Conservation (phyloP, 2,113 vertebrate genomes). For the Capra hircus region DNA sequence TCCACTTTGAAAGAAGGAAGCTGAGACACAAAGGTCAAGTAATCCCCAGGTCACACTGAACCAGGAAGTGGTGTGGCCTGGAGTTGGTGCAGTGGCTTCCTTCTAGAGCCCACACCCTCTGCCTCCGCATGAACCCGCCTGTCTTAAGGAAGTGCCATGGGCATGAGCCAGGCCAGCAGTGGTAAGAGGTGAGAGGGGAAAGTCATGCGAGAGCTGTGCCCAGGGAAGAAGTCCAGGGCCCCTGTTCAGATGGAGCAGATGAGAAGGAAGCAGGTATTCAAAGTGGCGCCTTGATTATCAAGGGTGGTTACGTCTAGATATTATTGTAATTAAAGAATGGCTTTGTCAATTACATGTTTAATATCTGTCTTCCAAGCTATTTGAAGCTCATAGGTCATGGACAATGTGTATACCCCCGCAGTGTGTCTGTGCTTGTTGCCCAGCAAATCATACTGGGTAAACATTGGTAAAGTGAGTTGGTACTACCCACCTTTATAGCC, state of each 20-base stretch:
- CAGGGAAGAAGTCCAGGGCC: not conserved
- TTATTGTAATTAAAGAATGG: not conserved
- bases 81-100: not conserved
- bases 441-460: not conserved
- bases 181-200: not conserved
- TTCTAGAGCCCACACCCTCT: no score
- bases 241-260: not conserved
- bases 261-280: not conserved
- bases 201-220: not conserved
- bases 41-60: not conserved
- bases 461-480: not conserved
- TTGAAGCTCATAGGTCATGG: not conserved
- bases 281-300: not conserved
- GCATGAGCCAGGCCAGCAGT: not conserved
- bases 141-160: not conserved
- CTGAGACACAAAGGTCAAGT: not conserved
- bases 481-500: not conserved
- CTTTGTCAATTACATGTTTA: not conserved
- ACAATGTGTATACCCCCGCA: not conserved
- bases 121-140: not conserved
- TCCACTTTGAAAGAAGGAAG: not conserved
- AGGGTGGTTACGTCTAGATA: not conserved
- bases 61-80: not conserved
- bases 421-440: not conserved
- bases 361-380: not conserved